Conservation (phyloP, 2,113 vertebrate species). For the Neodon shergylaensis region DNA sequence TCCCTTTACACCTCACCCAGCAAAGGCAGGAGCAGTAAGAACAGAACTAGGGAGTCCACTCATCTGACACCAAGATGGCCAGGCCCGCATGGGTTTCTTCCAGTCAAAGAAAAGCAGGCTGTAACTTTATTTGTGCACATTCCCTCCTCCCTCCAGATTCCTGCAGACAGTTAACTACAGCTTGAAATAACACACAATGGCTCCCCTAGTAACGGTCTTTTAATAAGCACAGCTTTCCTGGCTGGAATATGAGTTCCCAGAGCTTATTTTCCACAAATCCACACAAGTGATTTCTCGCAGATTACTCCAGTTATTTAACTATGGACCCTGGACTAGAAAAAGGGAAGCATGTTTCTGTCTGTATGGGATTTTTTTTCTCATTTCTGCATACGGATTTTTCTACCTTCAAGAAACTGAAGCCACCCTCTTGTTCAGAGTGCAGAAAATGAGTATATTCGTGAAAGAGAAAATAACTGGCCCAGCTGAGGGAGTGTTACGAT, state of each 20-base stretch:
- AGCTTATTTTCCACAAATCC: not conserved
- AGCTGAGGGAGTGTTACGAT: not conserved
- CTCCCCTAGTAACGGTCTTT: not conserved
- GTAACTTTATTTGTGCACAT: not conserved
- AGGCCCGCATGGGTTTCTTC: not conserved
- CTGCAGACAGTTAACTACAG: not conserved
- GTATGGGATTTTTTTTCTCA: not conserved
- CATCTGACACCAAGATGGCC: not conserved
- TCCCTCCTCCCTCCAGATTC: conserved; percentile 27
- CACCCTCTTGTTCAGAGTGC: not conserved
- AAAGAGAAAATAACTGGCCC: not conserved
- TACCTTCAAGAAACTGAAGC: conserved; percentile 15
- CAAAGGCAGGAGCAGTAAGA: not conserved
- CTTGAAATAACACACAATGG: not conserved
- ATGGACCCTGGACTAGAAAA: not conserved
- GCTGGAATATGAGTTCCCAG: not conserved
- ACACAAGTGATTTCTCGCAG: not conserved
- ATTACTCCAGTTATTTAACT: not conserved
- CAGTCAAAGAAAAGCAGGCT: not conserved
- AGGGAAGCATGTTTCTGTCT: not conserved
- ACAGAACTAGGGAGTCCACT: not conserved
- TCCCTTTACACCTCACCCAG: not conserved
- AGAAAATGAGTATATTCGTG: not conserved
- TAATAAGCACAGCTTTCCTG: not conserved
- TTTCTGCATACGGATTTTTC: not conserved